Conservation (phyloP, 2,888 invertebrate species). For the Drosophila aldrichi region DNA sequence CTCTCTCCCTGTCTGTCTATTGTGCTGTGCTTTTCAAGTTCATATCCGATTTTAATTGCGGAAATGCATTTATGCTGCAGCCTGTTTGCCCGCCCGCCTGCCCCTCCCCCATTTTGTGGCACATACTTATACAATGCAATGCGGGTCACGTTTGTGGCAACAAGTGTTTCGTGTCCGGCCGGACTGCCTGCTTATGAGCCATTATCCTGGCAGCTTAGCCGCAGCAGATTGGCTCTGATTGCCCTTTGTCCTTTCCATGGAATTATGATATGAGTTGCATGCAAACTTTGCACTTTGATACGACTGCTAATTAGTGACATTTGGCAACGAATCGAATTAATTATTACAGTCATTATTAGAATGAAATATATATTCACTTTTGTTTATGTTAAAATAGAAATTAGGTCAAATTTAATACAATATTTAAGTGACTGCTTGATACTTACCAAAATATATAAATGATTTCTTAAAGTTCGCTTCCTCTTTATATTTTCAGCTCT, state of each 20-base stretch:
- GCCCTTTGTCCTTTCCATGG: background rate
- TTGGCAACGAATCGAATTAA: too few relatives aligned
- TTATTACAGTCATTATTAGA: too few relatives aligned
- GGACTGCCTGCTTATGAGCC: conserved; percentile 24
- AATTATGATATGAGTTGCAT: background rate
- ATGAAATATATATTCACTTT: too few relatives aligned
- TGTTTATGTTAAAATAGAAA: too few relatives aligned
- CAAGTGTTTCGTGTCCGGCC: conserved; percentile 50
- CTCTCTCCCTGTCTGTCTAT: conserved; percentile 8
- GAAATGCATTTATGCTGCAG: conserved; percentile 60
- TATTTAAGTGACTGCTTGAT: too few relatives aligned
- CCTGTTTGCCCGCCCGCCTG: background rate
- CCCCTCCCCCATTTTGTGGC: background rate
- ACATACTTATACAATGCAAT: conserved; percentile 32
- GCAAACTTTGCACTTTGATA: background rate
- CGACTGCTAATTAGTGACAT: too few relatives aligned
- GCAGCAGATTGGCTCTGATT: conserved; percentile 1
- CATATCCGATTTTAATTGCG: conserved; percentile 76
- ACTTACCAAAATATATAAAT: too few relatives aligned
- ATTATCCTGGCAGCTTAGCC: conserved; percentile 14
- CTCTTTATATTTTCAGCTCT: conserved; percentile 23
- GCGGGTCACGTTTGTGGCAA: conserved; percentile 72
- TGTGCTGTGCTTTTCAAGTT: conserved; percentile 45
- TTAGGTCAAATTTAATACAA: too few relatives aligned
- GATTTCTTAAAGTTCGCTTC: background rate